phyloP scores from a whole-genome alignment of 2,797 vertebrate species.

The Nasua narica region DNA sequence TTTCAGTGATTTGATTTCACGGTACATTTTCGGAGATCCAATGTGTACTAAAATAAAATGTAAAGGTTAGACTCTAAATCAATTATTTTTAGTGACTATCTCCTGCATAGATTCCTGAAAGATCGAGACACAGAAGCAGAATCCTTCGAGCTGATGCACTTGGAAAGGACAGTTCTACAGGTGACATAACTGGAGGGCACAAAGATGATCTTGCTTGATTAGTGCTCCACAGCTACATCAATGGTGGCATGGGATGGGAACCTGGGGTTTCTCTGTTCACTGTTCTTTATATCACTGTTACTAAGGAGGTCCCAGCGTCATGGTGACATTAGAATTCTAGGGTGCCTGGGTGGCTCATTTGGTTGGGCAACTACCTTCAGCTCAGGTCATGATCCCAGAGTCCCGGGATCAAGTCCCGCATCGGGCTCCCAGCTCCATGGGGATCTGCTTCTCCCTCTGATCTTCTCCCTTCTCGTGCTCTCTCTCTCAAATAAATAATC shows the following conservation, averaged over 20 bases:
- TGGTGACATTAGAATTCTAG: neutral
- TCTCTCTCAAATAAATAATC: no score
- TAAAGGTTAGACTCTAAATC: neutral
- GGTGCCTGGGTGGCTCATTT: no score
- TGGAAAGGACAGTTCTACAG: neutral
- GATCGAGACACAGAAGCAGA: neutral
- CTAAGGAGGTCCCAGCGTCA: neutral
- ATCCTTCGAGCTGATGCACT: neutral
- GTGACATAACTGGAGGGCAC: neutral
- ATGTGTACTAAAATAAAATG: neutral
- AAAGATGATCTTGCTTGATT: neutral
- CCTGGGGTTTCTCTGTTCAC: neutral
- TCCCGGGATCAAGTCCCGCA: no score
- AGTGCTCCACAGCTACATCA: neutral
- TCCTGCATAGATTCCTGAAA: neutral
- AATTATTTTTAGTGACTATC: neutral
- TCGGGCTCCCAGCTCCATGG: no score
- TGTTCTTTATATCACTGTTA: neutral
- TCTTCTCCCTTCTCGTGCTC: no score
- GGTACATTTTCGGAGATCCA: neutral
- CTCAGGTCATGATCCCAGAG: no score
- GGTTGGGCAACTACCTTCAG: no score
- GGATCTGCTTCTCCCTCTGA: no score
- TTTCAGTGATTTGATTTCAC: neutral
- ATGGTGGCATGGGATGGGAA: neutral